Conservation (phyloP, 2,113 vertebrate species). For the Prolemur simus region DNA sequence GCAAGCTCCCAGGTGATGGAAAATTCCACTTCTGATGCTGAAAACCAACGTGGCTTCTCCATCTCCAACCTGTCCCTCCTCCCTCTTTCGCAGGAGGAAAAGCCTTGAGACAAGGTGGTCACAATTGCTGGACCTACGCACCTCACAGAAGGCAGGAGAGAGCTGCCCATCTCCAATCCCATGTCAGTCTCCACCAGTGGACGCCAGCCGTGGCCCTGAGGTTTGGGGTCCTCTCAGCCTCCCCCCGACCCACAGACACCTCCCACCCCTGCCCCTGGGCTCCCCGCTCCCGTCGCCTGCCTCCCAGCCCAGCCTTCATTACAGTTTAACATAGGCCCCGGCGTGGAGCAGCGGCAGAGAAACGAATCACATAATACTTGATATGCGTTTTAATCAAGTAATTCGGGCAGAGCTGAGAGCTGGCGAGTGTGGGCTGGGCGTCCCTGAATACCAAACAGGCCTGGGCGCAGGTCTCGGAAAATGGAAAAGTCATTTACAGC, state of each 20-base stretch:
- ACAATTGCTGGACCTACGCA: neutral
- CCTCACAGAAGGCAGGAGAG: neutral
- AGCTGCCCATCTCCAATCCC: neutral
- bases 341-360: constrained; percentile 74
- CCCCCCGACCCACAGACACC: constrained; percentile 30
- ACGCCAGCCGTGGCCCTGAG: neutral
- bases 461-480: constrained; percentile 78
- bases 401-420: constrained; percentile 83
- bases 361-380: constrained; percentile 85
- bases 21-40: neutral
- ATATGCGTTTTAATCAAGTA: constrained; percentile 90
- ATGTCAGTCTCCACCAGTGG: neutral
- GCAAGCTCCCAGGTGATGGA: neutral
- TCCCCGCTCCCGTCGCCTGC: neutral
- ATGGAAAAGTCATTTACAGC: constrained; percentile 88
- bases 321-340: constrained; percentile 81
- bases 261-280: neutral
- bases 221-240: neutral
- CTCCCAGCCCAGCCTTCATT: constrained; percentile 68
- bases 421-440: constrained; percentile 71
- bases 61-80: neutral
- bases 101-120: neutral
- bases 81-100: neutral
- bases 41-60: neutral
- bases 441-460: constrained; percentile 87